These are phyloP conservation scores for Chrysotoxum bicinctum DNA, from an alignment of 2,888 invertebrate genomes.

Conservation along the genomic window DNA sequence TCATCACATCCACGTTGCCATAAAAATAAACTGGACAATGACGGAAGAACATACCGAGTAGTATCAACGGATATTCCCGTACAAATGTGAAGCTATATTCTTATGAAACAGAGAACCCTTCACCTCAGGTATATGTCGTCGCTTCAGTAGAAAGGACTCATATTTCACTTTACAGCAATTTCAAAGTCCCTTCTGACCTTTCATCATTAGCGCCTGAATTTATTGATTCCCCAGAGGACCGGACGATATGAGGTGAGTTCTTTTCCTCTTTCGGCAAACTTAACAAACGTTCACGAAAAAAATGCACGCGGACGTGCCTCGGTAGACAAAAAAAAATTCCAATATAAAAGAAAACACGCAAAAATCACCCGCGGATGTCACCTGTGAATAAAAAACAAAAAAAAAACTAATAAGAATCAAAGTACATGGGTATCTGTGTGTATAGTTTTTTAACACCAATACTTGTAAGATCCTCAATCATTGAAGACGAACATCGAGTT, in stretches of 20 bases:
- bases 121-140: not conserved
- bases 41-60: not conserved
- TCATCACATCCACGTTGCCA: not conserved
- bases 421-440: conserved; percentile 45
- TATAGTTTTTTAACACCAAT: conserved; percentile 37
- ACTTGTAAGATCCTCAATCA: conserved; percentile 54
- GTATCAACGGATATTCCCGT: not conserved
- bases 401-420: conserved; percentile 4
- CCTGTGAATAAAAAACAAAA: conserved; percentile 27
- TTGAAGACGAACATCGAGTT: conserved; percentile 73
- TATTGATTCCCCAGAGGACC: not conserved
- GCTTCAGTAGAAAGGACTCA: not conserved
- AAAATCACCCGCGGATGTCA: conserved; percentile 65
- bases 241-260: no score
- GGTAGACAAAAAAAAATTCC: conserved; percentile 18
- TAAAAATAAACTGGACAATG: not conserved
- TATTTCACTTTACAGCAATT: not conserved
- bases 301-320: conserved; percentile 1
- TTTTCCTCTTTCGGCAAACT: conserved; percentile 1
- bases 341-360: conserved; percentile 50
- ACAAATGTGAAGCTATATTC: not conserved
- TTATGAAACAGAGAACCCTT: not conserved
- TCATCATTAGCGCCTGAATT: not conserved
- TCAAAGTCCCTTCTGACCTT: not conserved
- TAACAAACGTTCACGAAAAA: conserved; percentile 1